Base-by-base conservation (phyloP, 2,113 vertebrate species). In the Caranx melampygus region DNA sequence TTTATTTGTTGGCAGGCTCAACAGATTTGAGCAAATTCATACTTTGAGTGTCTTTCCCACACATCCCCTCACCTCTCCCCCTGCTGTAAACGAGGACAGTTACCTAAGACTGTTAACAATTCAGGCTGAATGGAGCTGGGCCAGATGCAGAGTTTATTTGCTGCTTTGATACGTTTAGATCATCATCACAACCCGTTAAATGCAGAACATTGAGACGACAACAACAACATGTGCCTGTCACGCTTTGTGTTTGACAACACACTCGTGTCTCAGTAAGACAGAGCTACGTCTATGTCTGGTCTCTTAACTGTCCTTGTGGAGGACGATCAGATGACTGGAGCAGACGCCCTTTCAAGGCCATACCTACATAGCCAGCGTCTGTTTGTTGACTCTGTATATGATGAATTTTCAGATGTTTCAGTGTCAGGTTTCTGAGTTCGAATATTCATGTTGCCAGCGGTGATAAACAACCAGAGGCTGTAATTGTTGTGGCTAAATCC, bases 381-480 rank as follows among this genome's bases (percentile, higher is more conserved):
- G n/a, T 40, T 70, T 0, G n/a, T 58, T 58, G 62, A 40, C 44
- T n/a, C 12, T 33, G 10, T 42, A 18, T 15, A 42, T 78, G 58
- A 76, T 76, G 74, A 60, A 60, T 67, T 52, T 44, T 63, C 67
- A 70, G 34, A 40, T 42, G 20, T 63, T 63, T 44, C 26, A 42
- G 51, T 34, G 31, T 78, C 57, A 69, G 40, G 40, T 72, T 59
- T 79, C 49, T 4, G 21, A 10, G 51, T 20, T 3, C 37, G 20
- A 20, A 54, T 54, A 52, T 52, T 54, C 47, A 68, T 77, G 55
- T 33, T 47, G 26, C 58, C 51, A 47, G 18, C 1, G 9, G 47
- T 47, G 59, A 49, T 31, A 45, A 59, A 78, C 34, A 63, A 12
- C 49, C n/a, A 31, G 15, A 40, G 54, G 54, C 42, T 31, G 7